A percentile compares a stretch with the other conserved stretches of the same genome.
These are phyloP conservation scores for Steinernema carpocapsae DNA, from an alignment of 2,888 invertebrate genomes.

Conservation along the genomic window DNA sequence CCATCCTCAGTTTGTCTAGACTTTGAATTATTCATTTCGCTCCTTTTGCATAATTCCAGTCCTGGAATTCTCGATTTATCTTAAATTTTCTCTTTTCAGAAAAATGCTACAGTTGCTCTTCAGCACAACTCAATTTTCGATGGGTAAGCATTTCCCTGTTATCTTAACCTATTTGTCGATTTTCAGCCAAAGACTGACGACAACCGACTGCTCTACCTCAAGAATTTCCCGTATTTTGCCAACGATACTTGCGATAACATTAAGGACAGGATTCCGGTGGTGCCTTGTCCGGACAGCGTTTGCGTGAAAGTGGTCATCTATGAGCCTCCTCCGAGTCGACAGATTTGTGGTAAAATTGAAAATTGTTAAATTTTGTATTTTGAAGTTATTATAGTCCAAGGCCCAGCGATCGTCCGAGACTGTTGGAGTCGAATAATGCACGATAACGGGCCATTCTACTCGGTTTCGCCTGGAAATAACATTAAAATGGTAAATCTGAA, in stretches of 20 bases:
- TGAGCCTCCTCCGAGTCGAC: constrained; percentile 56
- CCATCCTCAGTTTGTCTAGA: no score
- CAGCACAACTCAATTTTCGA: constrained; percentile 51
- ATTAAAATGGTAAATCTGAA: not conserved
- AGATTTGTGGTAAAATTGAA: constrained; percentile 55
- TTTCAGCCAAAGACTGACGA: constrained; percentile 55
- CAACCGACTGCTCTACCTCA: constrained; percentile 52
- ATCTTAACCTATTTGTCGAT: not conserved
- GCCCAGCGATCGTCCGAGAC: constrained; percentile 61
- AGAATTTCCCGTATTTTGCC: constrained; percentile 52
- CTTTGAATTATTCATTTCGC: no score
- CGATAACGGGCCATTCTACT: constrained; percentile 21
- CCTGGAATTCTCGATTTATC: no score
- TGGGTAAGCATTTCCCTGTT: constrained; percentile 48
- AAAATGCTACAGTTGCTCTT: constrained; percentile 61
- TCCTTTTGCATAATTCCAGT: no score
- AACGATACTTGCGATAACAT: constrained; percentile 55
- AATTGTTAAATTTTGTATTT: constrained; percentile 36
- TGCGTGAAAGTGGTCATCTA: constrained; percentile 64
- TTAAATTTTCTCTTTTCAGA: constrained; percentile 49
- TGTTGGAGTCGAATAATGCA: constrained; percentile 62
- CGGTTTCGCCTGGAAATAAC: constrained; percentile 5
- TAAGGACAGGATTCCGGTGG: constrained; percentile 45
- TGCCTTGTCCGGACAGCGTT: constrained; percentile 55
- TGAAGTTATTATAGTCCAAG: constrained; percentile 50